Evolutionary conservation across 1,140 invertebrate species (phyloP).

Genomic region (Phymorhynchus buccinoides): DNA sequence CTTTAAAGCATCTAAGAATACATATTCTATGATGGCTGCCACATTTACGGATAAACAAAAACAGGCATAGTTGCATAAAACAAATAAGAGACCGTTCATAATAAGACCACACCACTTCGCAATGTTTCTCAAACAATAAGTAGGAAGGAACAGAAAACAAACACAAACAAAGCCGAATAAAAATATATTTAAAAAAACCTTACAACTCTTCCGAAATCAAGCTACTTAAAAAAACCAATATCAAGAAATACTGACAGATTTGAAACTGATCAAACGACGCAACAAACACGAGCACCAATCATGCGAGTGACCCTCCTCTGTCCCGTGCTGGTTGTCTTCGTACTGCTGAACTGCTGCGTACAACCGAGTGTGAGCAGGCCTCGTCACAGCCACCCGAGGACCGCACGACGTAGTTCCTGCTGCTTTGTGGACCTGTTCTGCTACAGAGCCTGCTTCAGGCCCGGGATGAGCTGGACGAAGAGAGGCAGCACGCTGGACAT

Average conservation of each 20-base stretch:
- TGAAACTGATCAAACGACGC: background rate
- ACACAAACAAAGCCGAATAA: no score
- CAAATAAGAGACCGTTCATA: no score
- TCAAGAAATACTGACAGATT: no score
- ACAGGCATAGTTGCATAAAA: no score
- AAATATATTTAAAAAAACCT: background rate
- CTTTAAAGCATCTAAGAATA: no score
- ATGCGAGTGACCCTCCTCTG: background rate
- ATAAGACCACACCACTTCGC: no score
- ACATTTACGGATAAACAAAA: no score
- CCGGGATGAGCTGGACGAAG: background rate
- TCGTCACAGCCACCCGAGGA: background rate
- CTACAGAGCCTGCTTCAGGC: slow-evolving; percentile 14
- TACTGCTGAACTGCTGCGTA: background rate
- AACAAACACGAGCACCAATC: background rate
- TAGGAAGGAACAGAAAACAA: no score
- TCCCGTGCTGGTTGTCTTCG: background rate
- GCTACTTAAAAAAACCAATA: background rate
- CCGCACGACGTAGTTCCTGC: background rate
- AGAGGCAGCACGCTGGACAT: background rate
- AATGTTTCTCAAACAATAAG: no score
- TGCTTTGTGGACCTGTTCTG: slow-evolving; percentile 21
- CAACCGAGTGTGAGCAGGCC: background rate
- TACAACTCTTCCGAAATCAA: background rate
- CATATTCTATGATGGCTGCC: no score